phyloP scores from a whole-genome alignment of 2,797 vertebrate species.

The Sciaenops ocellatus region DNA sequence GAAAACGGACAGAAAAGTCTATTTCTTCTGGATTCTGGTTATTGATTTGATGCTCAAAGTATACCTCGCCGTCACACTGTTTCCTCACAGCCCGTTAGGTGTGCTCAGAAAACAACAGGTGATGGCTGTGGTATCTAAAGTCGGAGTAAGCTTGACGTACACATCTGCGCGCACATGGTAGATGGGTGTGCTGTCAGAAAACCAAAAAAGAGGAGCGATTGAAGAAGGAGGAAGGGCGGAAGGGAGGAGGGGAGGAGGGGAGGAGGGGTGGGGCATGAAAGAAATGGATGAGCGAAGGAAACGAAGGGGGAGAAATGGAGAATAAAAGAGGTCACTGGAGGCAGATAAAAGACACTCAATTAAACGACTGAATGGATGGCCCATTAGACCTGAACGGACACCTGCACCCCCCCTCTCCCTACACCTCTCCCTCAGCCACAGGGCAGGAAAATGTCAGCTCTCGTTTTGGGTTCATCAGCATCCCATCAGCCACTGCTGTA shows the following conservation, averaged over 20 bases:
- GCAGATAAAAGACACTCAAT: constrained; percentile 82
- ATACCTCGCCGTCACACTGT: constrained; percentile 24
- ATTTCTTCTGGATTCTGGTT: constrained; percentile 30
- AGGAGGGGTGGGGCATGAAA: constrained; percentile 16
- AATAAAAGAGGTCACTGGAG: constrained; percentile 79
- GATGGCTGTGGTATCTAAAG: constrained; percentile 48
- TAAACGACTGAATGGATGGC: constrained; percentile 81
- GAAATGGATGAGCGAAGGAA: constrained; percentile 54
- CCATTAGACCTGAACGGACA: constrained; percentile 80
- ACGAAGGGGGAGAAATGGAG: constrained; percentile 63
- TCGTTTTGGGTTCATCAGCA: constrained; percentile 73
- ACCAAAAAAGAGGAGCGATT: constrained; percentile 33
- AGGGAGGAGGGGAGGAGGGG: not conserved
- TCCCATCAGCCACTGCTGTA: constrained; percentile 68
- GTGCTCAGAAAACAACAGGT: constrained; percentile 65
- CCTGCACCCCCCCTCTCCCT: constrained; percentile 55
- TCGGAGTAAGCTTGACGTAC: constrained; percentile 41
- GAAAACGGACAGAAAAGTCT: constrained; percentile 33
- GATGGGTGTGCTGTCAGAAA: constrained; percentile 26
- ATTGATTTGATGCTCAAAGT: constrained; percentile 53
- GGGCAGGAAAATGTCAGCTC: constrained; percentile 74
- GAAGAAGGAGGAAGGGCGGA: constrained; percentile 2
- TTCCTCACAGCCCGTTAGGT: constrained; percentile 48
- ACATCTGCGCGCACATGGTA: constrained; percentile 40
- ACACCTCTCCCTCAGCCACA: constrained; percentile 46